These are phyloP conservation scores for Tipula helvola DNA, from an alignment of 2,888 invertebrate species.

Conservation along the genomic window DNA sequence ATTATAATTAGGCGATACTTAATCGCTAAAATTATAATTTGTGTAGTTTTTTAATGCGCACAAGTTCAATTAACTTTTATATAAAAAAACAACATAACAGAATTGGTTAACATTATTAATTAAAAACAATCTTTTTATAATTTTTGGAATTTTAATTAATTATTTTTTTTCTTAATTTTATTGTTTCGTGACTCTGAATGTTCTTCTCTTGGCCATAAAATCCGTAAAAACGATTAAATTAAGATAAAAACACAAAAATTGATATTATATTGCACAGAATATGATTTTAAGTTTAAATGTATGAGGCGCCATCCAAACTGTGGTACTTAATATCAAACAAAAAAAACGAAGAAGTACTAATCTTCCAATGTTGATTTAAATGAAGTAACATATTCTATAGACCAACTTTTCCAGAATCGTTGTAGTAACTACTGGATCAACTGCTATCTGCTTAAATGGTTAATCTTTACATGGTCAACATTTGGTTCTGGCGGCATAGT, in stretches of 20 bases:
- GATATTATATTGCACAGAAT: background rate
- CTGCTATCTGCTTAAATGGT: no score
- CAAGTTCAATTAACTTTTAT: background rate
- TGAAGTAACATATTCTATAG: no score
- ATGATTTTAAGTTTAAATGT: no score
- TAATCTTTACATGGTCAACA: no score
- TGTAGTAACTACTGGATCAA: no score
- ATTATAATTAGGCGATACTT: background rate
- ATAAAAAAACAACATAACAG: background rate
- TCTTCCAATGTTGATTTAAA: no score
- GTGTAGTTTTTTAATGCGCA: background rate
- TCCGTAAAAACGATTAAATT: background rate
- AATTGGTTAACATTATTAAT: background rate
- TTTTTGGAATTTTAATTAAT: background rate
- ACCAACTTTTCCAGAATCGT: no score
- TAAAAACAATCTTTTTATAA: background rate
- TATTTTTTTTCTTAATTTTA: background rate
- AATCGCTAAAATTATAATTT: background rate
- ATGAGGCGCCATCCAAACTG: no score
- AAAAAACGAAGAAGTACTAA: no score
- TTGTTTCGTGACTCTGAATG: background rate
- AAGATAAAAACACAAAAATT: background rate
- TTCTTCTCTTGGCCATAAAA: background rate
- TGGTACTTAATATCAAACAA: no score
- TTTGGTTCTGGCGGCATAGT: no score